Conservation (phyloP, 2,888 invertebrate genomes). For the Quadroppia sp. region DNA sequence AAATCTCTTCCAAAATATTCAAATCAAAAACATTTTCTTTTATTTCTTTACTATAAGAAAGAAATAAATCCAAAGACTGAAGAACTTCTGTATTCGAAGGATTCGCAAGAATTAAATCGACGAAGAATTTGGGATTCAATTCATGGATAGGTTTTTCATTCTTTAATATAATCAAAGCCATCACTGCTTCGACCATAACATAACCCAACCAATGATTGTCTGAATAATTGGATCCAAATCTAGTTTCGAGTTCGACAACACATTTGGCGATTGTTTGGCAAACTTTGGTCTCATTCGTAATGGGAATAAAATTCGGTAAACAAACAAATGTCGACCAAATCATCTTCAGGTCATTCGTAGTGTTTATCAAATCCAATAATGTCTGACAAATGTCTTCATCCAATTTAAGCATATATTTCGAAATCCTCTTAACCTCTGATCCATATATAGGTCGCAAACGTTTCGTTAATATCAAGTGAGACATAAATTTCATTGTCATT, state of each 20-base stretch:
- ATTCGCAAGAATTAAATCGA: conserved; percentile 47
- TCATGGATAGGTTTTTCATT: conserved; percentile 23
- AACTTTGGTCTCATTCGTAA: neutral
- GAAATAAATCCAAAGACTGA: conserved; percentile 50
- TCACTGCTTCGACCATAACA: conserved; percentile 35
- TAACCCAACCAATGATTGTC: conserved; percentile 23
- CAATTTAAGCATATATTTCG: conserved; percentile 30
- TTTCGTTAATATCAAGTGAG: conserved; percentile 25
- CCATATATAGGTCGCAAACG: conserved; percentile 32
- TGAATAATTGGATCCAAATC: neutral
- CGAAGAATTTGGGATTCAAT: conserved; percentile 39
- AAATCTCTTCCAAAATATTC: conserved; percentile 55
- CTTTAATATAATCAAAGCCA: conserved; percentile 33
- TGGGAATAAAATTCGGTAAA: conserved; percentile 12
- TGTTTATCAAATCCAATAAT: neutral
- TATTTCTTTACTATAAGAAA: conserved; percentile 45
- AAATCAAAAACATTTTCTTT: neutral
- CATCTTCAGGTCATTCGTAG: neutral
- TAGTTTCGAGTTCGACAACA: neutral
- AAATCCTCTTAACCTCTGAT: neutral
- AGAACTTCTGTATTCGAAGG: conserved; percentile 49
- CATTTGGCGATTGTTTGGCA: neutral
- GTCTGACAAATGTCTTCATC: neutral
- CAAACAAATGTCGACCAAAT: conserved; percentile 23
- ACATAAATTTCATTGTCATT: conserved; percentile 19